Evolutionary conservation across 2,113 vertebrate genomes (phyloP).

Genomic region (Eupsittula cactorum): DNA sequence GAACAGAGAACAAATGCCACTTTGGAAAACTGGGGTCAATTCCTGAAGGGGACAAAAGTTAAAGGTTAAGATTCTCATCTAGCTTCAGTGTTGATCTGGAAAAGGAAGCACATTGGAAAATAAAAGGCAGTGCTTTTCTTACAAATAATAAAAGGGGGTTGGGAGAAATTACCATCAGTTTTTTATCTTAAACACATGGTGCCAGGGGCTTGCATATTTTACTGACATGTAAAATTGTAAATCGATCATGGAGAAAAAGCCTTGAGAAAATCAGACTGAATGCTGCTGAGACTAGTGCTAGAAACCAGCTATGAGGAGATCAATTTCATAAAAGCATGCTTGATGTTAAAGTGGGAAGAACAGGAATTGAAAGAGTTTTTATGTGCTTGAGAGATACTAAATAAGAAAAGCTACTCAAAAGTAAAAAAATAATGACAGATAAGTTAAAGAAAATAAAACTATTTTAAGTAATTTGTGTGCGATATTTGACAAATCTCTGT

Average conservation of each 20-base stretch:
- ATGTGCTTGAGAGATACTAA: background rate
- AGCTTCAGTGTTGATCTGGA: background rate
- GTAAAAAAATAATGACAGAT: background rate
- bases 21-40: background rate
- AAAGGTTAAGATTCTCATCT: background rate
- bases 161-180: background rate
- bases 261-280: background rate
- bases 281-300: background rate
- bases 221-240: background rate
- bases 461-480: background rate
- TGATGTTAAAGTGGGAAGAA: background rate
- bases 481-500: background rate
- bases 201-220: background rate
- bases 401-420: background rate
- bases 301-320: background rate
- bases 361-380: background rate
- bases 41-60: background rate
- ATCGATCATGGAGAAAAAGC: background rate
- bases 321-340: background rate
- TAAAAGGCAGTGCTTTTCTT: background rate
- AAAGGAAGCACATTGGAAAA: background rate
- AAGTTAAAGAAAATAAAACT: background rate
- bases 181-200: background rate
- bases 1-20: background rate
- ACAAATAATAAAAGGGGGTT: background rate